Evolutionary conservation across 2,888 invertebrate species (phyloP), one percentile per base, ranked within the genome.

Genomic region (Helleia helle): DNA sequence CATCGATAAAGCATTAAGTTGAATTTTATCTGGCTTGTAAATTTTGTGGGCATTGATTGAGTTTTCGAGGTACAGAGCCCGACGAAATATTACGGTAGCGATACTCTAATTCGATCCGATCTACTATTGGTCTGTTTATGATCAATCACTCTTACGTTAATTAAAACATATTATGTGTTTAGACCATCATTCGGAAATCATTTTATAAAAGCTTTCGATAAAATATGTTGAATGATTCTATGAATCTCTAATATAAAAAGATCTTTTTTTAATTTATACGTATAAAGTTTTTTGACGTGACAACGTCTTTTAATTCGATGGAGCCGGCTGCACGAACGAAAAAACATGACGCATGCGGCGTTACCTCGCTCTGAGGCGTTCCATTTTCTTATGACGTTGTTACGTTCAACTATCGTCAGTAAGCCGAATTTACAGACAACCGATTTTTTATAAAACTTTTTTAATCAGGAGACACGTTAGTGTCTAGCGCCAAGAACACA

Each of bases 1-100:
- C 66, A 71, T 66, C 70, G 69, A 74, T 71, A 74, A 72, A 75
- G 73, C 72, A 66, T 74, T 72, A 79, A 75, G 76, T 77, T 73
- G 72, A 75, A 71, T 71, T 72, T 75, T 74, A 81, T 76, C 74
- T 76, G 65, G 69, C 72, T 76, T 79, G 74, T 80, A 79, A 79
- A 77, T 67, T 79, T 79, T 70, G 70, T 71, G 65, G 71, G 62
- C 63, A 62, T 66, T 69, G 73, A 75, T 77, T 77, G 71, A 72
- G 65, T 67, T 79, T 74, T 73, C 63, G 60, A 62, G 58, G 54
- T 59, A 62, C 55, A 54, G 22, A n/a, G n/a, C 48, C 58, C 51
- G 55, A 57, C 57, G 53, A 47, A 47, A 24, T 17, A 44, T 17
- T 48, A 61, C 76, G 59, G 79, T 76, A 80, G 79, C 77, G n/a